These are phyloP conservation scores for Drosophila pseudoananassae DNA, from an alignment of 1,140 invertebrate species.

Conservation along the genomic window DNA sequence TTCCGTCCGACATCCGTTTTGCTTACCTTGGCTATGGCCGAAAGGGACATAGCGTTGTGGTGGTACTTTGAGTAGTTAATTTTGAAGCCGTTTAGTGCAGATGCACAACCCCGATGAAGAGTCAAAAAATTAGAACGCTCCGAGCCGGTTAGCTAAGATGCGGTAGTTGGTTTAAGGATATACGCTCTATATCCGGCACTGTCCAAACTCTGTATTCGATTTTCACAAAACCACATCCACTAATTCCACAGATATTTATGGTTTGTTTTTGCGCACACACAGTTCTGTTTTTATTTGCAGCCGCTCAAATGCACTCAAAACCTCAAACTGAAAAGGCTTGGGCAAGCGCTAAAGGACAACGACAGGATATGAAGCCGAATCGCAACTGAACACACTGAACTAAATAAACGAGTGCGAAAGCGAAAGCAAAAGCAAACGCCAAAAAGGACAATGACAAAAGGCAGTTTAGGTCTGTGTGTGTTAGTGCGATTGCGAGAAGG, in stretches of 20 bases:
- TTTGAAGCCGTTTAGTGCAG: slow-evolving; percentile 81
- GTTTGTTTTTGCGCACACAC: slow-evolving; percentile 4
- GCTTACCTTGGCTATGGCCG: slow-evolving; percentile 84
- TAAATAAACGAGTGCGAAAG: slow-evolving; percentile 78
- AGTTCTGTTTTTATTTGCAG: slow-evolving; percentile 42
- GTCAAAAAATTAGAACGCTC: slow-evolving; percentile 28
- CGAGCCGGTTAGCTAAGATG: slow-evolving; percentile 26
- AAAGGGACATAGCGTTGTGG: slow-evolving; percentile 84
- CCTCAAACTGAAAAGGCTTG: slow-evolving; percentile 39
- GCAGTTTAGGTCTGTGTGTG: slow-evolving; percentile 34
- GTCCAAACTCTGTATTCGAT: too few relatives aligned
- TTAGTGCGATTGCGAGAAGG: slow-evolving; percentile 17
- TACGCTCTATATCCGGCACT: slow-evolving; percentile 8
- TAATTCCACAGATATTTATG: slow-evolving; percentile 12
- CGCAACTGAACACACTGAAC: slow-evolving; percentile 76
- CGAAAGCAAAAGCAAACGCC: slow-evolving; percentile 68
- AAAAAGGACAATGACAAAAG: slow-evolving; percentile 68
- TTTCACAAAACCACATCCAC: slow-evolving; percentile 24
- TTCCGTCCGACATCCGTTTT: background rate
- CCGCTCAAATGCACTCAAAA: slow-evolving; percentile 63
- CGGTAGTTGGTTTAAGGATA: slow-evolving; percentile 7
- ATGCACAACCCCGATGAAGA: slow-evolving; percentile 49
- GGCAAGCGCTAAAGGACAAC: slow-evolving; percentile 57
- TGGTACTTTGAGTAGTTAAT: slow-evolving; percentile 84
- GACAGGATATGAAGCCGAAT: slow-evolving; percentile 77